These are phyloP conservation scores for Holothuria scabra DNA, from an alignment of 53 echinoderm and acorn worm genomes.

Conservation along the genomic window DNA sequence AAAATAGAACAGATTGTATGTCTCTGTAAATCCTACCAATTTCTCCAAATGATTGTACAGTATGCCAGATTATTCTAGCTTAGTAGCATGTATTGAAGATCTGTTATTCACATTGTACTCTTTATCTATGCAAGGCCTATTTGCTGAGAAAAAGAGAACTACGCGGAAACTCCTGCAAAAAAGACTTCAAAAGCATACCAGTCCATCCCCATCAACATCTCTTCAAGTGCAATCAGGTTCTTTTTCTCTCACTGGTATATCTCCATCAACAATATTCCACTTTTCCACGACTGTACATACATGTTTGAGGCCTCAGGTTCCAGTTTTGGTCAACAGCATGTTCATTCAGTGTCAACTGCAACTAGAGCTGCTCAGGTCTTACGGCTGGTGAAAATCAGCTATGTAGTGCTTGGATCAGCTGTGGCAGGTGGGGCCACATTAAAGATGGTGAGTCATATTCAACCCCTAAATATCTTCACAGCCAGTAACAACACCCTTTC, in stretches of 20 bases:
- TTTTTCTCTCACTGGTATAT: background rate
- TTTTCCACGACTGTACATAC: conserved; percentile 69
- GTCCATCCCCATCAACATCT: background rate
- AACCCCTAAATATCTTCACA: too few species aligned
- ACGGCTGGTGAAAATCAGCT: conserved; percentile 78
- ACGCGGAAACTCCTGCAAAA: conserved; percentile 19
- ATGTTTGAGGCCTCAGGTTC: conserved; percentile 69
- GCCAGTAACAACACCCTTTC: too few species aligned
- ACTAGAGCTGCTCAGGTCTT: conserved; percentile 57
- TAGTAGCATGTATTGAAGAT: too few species aligned
- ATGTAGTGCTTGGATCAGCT: conserved; percentile 87
- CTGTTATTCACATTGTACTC: too few species aligned
- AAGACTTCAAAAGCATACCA: conserved; percentile 15
- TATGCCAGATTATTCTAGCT: too few species aligned
- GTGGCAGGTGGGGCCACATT: conserved; percentile 85
- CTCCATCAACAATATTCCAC: conserved; percentile 50
- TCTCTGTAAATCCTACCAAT: too few species aligned
- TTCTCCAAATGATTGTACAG: too few species aligned
- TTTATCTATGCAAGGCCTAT: conserved; percentile 23
- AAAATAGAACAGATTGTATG: too few species aligned
- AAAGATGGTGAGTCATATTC: conserved; percentile 67
- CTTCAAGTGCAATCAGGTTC: conserved; percentile 11
- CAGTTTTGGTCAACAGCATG: conserved; percentile 60
- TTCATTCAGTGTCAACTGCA: conserved; percentile 61
- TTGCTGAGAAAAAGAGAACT: conserved; percentile 28